phyloP scores from a whole-genome alignment of 2,888 invertebrate species.

The Mylabris sibirica region DNA sequence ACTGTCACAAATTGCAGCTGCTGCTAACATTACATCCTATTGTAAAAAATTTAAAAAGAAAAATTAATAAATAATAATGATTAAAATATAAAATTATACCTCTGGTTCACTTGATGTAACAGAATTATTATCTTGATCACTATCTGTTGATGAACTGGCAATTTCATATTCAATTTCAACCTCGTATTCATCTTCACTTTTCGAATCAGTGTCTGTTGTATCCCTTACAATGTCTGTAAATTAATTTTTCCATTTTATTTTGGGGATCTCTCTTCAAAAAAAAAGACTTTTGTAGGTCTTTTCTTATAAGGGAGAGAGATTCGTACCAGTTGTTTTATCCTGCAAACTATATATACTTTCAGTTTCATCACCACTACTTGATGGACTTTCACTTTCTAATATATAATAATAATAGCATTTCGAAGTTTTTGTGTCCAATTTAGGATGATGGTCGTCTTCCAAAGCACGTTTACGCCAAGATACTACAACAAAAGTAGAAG shows the following conservation, averaged over 20 bases:
- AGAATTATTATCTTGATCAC: slow-evolving; percentile 55
- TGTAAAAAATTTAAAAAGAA: slow-evolving; percentile 1
- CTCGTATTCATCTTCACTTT: slow-evolving; percentile 48
- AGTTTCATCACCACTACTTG: slow-evolving; percentile 59
- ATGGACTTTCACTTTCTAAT: slow-evolving; percentile 61
- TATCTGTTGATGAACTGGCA: slow-evolving; percentile 60
- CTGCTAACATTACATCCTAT: slow-evolving; percentile 50
- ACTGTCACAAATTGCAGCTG: slow-evolving; percentile 54
- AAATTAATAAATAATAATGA: background rate
- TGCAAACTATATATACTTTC: slow-evolving; percentile 72
- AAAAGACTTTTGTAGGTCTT: background rate
- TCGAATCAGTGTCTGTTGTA: slow-evolving; percentile 56
- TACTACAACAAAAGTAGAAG: slow-evolving; percentile 39
- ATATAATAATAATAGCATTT: slow-evolving; percentile 48
- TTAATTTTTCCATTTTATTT: background rate
- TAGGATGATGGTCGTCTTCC: slow-evolving; percentile 35
- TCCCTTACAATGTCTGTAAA: slow-evolving; percentile 58
- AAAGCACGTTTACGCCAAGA: slow-evolving; percentile 43
- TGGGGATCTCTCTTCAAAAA: background rate
- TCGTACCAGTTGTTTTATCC: slow-evolving; percentile 72
- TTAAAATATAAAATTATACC: slow-evolving; percentile 45
- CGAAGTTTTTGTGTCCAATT: slow-evolving; percentile 34
- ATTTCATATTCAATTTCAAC: slow-evolving; percentile 56
- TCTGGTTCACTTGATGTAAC: slow-evolving; percentile 66
- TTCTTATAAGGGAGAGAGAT: slow-evolving; percentile 15